Evolutionary conservation across 2,797 vertebrate species (phyloP).

Genomic region (Diplodus puntazzo): DNA sequence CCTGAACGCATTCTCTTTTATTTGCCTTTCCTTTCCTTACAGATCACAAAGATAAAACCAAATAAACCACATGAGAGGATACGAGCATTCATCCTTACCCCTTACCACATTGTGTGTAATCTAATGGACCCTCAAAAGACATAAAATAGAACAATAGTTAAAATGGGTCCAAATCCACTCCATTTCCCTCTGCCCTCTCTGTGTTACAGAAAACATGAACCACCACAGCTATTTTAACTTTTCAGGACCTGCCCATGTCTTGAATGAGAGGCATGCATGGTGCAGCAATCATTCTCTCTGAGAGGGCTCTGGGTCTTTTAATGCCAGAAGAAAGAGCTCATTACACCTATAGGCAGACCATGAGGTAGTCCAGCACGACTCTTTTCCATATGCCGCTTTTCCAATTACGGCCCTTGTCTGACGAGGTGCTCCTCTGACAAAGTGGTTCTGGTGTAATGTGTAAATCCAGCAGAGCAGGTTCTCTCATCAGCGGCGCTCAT

Average conservation of each 20-base stretch:
- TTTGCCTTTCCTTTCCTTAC: not conserved
- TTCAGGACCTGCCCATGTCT: constrained; percentile 70
- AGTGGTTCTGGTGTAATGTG: constrained; percentile 74
- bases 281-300: constrained; percentile 75
- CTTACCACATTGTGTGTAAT: constrained; percentile 17
- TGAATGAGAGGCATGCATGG: constrained; percentile 75
- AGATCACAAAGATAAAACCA: not conserved
- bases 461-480: constrained; percentile 79
- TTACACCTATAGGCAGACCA: constrained; percentile 62
- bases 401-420: constrained; percentile 64
- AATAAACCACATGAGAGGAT: constrained; percentile 12
- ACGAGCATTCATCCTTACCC: constrained; percentile 4
- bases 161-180: constrained; percentile 31
- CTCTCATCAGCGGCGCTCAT: constrained; percentile 66
- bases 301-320: constrained; percentile 61
- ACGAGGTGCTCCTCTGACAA: constrained; percentile 70
- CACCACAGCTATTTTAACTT: constrained; percentile 72
- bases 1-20: not conserved
- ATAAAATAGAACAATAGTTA: constrained; percentile 53
- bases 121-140: constrained; percentile 15
- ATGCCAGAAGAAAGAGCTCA: constrained; percentile 68
- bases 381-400: constrained; percentile 78
- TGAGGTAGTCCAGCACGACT: constrained; percentile 52
- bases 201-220: constrained; percentile 72
- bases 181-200: constrained; percentile 30